Evolutionary conservation across 2,797 vertebrate species (phyloP).

Genomic region (Geotrypetes seraphini): DNA sequence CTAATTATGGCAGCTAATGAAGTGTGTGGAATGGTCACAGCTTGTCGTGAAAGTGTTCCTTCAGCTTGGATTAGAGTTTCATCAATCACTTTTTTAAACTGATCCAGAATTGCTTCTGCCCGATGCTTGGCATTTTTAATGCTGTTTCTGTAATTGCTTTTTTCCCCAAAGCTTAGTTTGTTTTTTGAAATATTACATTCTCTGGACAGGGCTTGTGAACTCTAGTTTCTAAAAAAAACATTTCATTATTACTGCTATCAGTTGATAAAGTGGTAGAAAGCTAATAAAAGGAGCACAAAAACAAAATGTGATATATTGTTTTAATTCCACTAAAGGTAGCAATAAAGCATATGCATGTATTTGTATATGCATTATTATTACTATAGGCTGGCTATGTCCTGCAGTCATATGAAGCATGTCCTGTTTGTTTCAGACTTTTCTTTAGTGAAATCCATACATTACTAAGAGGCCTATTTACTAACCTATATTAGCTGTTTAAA

Average conservation of each 20-base stretch:
- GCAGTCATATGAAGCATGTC: slow-evolving; percentile 33
- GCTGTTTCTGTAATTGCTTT: slow-evolving; percentile 72
- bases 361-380: slow-evolving; percentile 45
- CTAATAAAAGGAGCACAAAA: slow-evolving; percentile 51
- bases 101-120: slow-evolving; percentile 69
- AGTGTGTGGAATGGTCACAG: slow-evolving; percentile 91
- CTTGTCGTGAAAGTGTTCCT: slow-evolving; percentile 77
- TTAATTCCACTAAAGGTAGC: slow-evolving; percentile 47
- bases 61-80: slow-evolving; percentile 89
- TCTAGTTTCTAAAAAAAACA: slow-evolving; percentile 50
- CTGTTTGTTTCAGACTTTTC: slow-evolving; percentile 22
- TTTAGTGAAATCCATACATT: slow-evolving; percentile 25
- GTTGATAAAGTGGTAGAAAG: slow-evolving; percentile 49
- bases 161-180: slow-evolving; percentile 60
- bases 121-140: slow-evolving; percentile 69
- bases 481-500: too few relatives aligned
- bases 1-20: slow-evolving; percentile 97
- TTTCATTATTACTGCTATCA: slow-evolving; percentile 54
- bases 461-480: too few relatives aligned
- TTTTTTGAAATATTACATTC: slow-evolving; percentile 69
- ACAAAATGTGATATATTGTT: slow-evolving; percentile 50
- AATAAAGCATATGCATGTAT: slow-evolving; percentile 44
- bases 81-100: slow-evolving; percentile 88
- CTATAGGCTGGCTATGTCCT: slow-evolving; percentile 27
- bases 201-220: slow-evolving; percentile 49